Evolutionary conservation across 2,888 invertebrate species (phyloP).

Genomic region (Willowsia nigromaculata): DNA sequence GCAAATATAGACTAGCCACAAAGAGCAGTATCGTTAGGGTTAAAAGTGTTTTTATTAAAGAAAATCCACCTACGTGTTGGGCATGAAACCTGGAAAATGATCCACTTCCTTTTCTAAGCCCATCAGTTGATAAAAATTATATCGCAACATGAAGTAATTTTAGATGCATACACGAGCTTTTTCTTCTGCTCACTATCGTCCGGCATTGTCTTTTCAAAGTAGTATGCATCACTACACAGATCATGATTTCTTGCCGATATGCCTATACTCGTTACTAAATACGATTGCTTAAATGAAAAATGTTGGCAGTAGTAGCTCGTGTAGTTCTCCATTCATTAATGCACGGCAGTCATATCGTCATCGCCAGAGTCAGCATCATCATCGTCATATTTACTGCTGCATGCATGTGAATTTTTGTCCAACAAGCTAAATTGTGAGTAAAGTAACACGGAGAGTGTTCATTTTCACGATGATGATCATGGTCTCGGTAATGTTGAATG

Average conservation of each 20-base stretch:
- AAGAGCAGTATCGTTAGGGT: too few relatives aligned
- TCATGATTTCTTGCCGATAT: neutral
- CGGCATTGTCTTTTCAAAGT: neutral
- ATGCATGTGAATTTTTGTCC: conserved; percentile 25
- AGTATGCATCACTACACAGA: neutral
- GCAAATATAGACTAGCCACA: too few relatives aligned
- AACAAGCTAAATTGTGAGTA: conserved; percentile 12
- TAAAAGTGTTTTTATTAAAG: too few relatives aligned
- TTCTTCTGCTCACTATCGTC: neutral
- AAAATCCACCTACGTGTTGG: too few relatives aligned
- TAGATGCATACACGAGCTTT: neutral
- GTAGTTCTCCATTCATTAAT: neutral
- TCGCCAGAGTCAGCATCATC: conserved; percentile 14
- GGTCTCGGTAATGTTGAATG: neutral
- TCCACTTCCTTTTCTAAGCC: neutral
- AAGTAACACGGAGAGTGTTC: conserved; percentile 14
- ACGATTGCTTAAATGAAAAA: too few relatives aligned
- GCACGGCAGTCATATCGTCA: conserved; percentile 25
- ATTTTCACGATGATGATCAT: neutral
- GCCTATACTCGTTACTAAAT: too few relatives aligned
- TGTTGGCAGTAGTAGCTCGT: neutral
- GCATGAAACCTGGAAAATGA: neutral
- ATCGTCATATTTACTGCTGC: conserved; percentile 17
- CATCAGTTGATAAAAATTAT: neutral
- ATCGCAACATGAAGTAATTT: neutral